phyloP scores from a whole-genome alignment of 2,797 vertebrate genomes.

The Ceyx erithaca region DNA sequence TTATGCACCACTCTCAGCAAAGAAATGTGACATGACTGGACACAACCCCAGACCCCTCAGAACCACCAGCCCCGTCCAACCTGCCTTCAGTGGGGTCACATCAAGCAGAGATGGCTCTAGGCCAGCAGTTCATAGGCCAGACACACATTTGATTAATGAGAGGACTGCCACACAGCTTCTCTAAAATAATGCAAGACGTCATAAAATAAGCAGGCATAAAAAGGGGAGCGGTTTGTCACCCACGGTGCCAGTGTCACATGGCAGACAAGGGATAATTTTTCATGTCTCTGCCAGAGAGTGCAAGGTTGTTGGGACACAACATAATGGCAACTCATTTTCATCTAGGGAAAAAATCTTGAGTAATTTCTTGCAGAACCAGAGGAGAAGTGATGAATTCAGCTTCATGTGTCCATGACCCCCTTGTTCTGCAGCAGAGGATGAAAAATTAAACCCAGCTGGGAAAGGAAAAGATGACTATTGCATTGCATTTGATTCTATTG shows the following conservation, averaged over 20 bases:
- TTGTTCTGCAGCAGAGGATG: not conserved
- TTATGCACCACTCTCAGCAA: not conserved
- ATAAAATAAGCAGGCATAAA: not conserved
- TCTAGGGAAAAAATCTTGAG: not conserved
- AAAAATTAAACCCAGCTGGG: not conserved
- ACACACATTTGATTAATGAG: conserved; percentile 17
- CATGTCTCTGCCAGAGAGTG: not conserved
- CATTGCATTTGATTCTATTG: not conserved
- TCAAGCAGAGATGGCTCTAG: not conserved
- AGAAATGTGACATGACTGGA: not conserved
- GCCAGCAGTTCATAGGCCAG: conserved; percentile 1
- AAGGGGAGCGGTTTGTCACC: conserved; percentile 27
- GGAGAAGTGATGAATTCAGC: not conserved
- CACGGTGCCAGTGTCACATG: not conserved
- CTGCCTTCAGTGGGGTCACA: not conserved
- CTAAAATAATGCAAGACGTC: conserved; percentile 1
- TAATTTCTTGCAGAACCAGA: conserved; percentile 36
- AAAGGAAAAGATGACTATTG: not conserved
- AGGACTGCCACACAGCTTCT: conserved; percentile 14
- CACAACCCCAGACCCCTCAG: not conserved
- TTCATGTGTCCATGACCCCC: not conserved
- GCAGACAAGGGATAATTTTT: conserved; percentile 47
- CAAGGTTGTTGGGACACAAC: not conserved
- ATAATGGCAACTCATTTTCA: not conserved
- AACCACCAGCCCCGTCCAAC: not conserved